These are phyloP conservation scores for Tamandua tetradactyla DNA, from an alignment of 2,797 vertebrate species.

Conservation along the genomic window DNA sequence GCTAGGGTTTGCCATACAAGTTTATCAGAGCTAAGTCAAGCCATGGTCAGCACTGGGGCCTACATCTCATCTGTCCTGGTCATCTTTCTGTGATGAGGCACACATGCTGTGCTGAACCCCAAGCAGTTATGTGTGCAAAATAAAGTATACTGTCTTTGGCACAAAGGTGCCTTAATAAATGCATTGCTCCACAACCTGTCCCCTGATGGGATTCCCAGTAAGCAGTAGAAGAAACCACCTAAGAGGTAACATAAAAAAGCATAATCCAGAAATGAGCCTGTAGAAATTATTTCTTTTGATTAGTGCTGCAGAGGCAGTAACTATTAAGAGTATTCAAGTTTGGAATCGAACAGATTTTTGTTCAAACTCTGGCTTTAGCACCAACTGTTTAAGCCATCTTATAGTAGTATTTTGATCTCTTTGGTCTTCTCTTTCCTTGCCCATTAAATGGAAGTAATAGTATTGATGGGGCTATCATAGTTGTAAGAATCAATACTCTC, in stretches of 20 bases:
- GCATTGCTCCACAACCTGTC: background rate
- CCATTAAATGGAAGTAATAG: background rate
- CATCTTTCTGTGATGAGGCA: background rate
- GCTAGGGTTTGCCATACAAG: background rate
- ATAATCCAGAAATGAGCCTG: background rate
- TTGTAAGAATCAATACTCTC: background rate
- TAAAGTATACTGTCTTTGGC: background rate
- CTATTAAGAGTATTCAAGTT: background rate
- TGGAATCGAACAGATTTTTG: background rate
- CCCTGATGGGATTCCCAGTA: background rate
- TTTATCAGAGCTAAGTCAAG: background rate
- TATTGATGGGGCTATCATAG: background rate
- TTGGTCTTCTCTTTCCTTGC: background rate
- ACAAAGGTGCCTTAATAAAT: background rate
- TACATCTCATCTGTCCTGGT: background rate
- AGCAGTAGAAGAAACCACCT: background rate
- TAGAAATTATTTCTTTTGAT: background rate
- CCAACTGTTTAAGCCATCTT: background rate
- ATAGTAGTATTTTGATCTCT: background rate
- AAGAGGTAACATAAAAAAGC: background rate
- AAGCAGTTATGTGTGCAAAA: background rate
- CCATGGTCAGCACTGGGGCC: fast-evolving
- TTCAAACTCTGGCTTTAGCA: background rate
- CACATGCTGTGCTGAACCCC: background rate
- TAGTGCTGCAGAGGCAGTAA: background rate